A percentile compares a stretch with the other conserved stretches of the same genome.
phyloP scores from a whole-genome alignment of 2,888 invertebrate species.

The Rotaria magnacalcarata region DNA sequence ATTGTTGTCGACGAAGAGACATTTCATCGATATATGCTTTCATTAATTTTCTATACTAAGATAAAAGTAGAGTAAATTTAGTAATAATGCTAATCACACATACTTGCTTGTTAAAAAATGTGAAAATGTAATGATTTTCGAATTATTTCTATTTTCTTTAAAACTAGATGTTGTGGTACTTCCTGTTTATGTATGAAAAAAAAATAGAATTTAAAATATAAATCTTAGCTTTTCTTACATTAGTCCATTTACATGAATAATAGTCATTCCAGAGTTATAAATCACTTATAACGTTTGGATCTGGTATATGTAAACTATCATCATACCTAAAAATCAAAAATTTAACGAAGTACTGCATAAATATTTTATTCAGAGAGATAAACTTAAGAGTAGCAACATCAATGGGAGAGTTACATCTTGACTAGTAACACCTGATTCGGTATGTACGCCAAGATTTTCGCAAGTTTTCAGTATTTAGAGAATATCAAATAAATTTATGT shows the following conservation, averaged over 20 bases:
- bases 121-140: constrained; percentile 22
- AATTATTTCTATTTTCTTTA: background rate
- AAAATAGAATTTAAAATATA: background rate
- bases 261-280: background rate
- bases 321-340: constrained; percentile 2
- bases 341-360: no score
- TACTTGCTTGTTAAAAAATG: constrained; percentile 23
- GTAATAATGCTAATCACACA: background rate
- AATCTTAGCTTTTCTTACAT: background rate
- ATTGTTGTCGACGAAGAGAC: background rate
- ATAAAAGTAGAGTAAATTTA: background rate
- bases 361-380: no score
- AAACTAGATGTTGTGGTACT: background rate
- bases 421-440: background rate
- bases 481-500: no score
- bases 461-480: background rate
- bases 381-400: no score
- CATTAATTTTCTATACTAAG: background rate
- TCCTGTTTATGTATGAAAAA: background rate
- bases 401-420: background rate
- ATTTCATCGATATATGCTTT: background rate
- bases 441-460: background rate
- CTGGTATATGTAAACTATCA: constrained; percentile 11
- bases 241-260: background rate
- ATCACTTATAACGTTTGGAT: background rate